A percentile compares a stretch with the other conserved stretches of the same genome.
Evolutionary conservation across 1,140 invertebrate genomes (phyloP).

Genomic region (Drosophila chauvacae): DNA sequence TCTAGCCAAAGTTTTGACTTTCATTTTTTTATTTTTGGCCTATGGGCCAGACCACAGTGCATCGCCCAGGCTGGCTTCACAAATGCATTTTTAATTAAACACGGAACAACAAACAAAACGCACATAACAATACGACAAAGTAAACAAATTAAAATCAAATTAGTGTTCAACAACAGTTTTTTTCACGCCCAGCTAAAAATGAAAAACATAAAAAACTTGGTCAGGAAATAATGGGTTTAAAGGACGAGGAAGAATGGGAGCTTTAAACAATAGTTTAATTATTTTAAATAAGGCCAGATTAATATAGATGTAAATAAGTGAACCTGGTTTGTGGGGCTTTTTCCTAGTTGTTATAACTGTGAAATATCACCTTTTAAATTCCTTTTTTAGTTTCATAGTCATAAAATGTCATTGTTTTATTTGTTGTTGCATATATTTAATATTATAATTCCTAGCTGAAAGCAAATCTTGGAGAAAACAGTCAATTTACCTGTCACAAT

Average conservation of each 20-base stretch:
- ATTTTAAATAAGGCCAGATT: slow-evolving; percentile 10
- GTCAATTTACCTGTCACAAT: slow-evolving; percentile 11
- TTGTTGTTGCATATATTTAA: too few species aligned
- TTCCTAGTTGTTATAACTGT: too few species aligned
- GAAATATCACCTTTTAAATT: too few species aligned
- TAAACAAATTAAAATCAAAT: slow-evolving; percentile 78
- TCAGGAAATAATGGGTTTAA: background rate
- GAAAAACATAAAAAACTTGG: background rate
- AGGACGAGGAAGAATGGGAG: too few species aligned
- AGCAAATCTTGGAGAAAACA: background rate
- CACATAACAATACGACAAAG: slow-evolving; percentile 56
- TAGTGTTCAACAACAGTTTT: slow-evolving; percentile 40
- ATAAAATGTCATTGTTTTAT: too few species aligned
- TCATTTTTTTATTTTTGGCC: too few species aligned
- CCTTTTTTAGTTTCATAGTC: too few species aligned
- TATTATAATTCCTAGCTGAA: background rate
- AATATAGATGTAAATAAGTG: background rate
- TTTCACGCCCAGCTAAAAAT: slow-evolving; percentile 18
- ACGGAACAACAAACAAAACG: slow-evolving; percentile 52
- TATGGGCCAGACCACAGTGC: too few species aligned
- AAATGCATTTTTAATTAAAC: slow-evolving; percentile 67
- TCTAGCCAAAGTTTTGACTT: too few species aligned
- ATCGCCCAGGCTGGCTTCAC: slow-evolving; percentile 16
- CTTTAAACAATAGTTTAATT: slow-evolving; percentile 16
- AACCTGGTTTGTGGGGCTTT: background rate